These are phyloP conservation scores for Eupithecia abbreviata DNA, from an alignment of 2,888 invertebrate genomes.

Conservation along the genomic window DNA sequence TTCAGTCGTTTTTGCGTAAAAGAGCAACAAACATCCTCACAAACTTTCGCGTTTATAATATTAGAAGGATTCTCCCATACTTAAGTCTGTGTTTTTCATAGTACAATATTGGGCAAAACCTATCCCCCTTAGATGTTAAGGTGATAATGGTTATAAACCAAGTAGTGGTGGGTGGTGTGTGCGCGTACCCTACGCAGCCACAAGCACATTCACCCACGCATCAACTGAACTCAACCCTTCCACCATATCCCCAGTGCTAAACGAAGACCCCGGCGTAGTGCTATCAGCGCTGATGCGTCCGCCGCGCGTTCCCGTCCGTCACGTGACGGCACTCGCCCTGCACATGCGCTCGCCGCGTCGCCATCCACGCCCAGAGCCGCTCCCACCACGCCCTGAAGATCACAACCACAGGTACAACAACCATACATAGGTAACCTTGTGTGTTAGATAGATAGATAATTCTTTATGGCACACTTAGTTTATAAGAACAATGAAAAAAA, in stretches of 20 bases:
- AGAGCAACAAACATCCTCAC: too few species aligned
- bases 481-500: too few species aligned
- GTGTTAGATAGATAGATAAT: too few species aligned
- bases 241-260: conserved; percentile 55
- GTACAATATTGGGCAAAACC: too few species aligned
- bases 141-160: too few species aligned
- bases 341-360: conserved; percentile 66
- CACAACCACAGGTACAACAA: conserved; percentile 16
- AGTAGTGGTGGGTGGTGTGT: too few species aligned
- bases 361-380: conserved; percentile 49
- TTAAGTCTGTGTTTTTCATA: too few species aligned
- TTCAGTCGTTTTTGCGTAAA: too few species aligned
- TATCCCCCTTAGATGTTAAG: too few species aligned
- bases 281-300: conserved; percentile 73
- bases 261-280: conserved; percentile 63
- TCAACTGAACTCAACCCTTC: background rate
- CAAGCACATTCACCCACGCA: background rate
- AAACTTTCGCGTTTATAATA: too few species aligned
- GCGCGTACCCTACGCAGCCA: background rate
- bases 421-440: background rate
- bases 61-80: too few species aligned
- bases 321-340: conserved; percentile 65
- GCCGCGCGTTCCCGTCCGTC: conserved; percentile 50
- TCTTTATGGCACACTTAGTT: too few species aligned
- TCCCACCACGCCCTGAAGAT: background rate